These are phyloP conservation scores for Anolis sagrei DNA, from an alignment of 2,113 vertebrate genomes.

Conservation along the genomic window DNA sequence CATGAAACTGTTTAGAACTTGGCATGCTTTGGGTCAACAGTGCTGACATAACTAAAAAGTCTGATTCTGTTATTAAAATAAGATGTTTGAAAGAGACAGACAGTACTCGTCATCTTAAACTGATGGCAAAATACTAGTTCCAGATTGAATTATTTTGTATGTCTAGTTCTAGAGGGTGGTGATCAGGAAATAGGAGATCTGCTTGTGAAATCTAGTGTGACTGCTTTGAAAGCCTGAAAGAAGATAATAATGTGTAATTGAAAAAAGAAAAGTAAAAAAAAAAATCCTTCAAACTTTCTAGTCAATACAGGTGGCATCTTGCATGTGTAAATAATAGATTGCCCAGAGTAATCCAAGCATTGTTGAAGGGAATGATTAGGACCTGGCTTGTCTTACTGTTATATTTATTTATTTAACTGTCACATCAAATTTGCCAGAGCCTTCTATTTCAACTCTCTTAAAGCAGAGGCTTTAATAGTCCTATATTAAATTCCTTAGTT, in stretches of 20 bases:
- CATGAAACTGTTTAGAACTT: constrained; percentile 33
- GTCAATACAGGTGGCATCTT: neutral
- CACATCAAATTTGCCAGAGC: neutral
- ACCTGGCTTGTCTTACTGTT: neutral
- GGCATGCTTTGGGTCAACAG: constrained; percentile 28
- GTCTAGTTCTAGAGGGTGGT: neutral
- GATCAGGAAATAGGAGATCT: constrained; percentile 23
- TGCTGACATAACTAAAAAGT: constrained; percentile 26
- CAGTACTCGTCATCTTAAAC: neutral
- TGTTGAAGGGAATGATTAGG: neutral
- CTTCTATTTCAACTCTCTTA: neutral
- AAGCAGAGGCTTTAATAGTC: no score
- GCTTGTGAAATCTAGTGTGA: constrained; percentile 19
- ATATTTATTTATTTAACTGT: neutral
- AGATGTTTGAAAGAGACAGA: constrained; percentile 18
- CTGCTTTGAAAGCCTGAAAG: neutral
- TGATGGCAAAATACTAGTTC: neutral
- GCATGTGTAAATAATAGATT: neutral
- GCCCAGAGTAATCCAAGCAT: neutral
- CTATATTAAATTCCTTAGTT: neutral
- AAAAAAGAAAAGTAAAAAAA: neutral
- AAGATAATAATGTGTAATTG: neutral
- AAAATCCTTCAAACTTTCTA: neutral
- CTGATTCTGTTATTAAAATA: constrained; percentile 32
- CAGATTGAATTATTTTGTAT: neutral